Percentiles rank a stretch among this genome's conserved stretches.
Evolutionary conservation across 2,113 vertebrate genomes (phyloP).

Genomic region (Pedetes capensis): DNA sequence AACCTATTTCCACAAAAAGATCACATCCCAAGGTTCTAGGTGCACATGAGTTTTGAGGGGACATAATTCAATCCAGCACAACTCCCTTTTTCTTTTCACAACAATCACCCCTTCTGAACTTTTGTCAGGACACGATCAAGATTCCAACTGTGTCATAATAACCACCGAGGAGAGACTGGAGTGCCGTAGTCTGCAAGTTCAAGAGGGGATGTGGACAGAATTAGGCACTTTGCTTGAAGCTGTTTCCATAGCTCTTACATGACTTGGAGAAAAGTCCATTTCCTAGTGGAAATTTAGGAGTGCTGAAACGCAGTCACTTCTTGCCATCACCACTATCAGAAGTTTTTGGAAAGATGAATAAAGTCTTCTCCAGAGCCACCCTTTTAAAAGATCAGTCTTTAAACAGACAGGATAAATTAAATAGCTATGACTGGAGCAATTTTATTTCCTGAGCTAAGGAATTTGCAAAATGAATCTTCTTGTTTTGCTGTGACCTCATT

Average conservation of each 20-base stretch:
- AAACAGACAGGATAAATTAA: background rate
- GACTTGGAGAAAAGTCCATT: background rate
- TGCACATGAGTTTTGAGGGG: background rate
- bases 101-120: background rate
- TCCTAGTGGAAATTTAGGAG: background rate
- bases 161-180: background rate
- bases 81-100: background rate
- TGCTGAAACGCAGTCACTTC: background rate
- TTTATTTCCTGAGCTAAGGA: background rate
- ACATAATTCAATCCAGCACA: background rate
- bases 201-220: background rate
- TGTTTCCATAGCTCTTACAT: background rate
- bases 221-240: background rate
- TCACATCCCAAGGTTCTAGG: background rate
- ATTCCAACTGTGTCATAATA: background rate
- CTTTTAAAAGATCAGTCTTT: background rate
- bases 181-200: background rate
- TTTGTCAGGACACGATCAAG: background rate
- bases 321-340: background rate
- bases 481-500: background rate
- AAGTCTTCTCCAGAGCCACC: background rate
- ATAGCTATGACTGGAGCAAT: background rate
- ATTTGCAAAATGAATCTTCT: background rate
- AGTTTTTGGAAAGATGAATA: background rate
- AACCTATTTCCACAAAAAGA: background rate